phyloP scores from a whole-genome alignment of 1,140 invertebrate genomes.

The Zaprionus ornatus region DNA sequence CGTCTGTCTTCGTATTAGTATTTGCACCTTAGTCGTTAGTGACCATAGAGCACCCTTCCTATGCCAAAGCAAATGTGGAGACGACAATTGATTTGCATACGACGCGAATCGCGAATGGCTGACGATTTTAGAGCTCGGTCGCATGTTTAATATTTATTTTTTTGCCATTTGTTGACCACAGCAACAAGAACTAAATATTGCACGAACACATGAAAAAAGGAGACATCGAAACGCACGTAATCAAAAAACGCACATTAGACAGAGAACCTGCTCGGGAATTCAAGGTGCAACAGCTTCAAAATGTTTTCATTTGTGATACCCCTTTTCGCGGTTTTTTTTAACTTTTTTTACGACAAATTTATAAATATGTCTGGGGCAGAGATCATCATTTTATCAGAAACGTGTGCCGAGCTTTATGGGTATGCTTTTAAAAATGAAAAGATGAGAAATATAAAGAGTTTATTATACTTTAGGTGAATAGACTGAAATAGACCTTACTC shows the following conservation, averaged over 20 bases:
- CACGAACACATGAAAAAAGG: conserved; percentile 19
- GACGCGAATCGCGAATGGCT: background rate
- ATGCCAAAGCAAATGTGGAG: conserved; percentile 13
- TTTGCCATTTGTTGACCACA: conserved; percentile 78
- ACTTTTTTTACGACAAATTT: background rate
- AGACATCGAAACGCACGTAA: conserved; percentile 30
- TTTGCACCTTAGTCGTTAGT: conserved; percentile 28
- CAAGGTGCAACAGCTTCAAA: conserved; percentile 48
- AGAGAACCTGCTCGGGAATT: conserved; percentile 50
- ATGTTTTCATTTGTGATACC: conserved; percentile 19
- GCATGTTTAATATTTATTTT: conserved; percentile 79
- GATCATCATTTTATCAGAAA: background rate
- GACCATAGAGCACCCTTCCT: conserved; percentile 52
- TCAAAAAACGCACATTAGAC: conserved; percentile 45
- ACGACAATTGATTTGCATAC: conserved; percentile 55
- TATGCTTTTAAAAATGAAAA: background rate
- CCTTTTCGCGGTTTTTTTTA: background rate
- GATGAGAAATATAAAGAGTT: background rate
- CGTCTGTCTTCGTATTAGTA: conserved; percentile 20
- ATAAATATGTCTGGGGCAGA: background rate
- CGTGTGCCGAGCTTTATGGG: background rate
- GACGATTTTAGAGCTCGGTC: background rate
- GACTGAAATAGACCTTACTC: background rate
- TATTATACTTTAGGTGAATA: conserved; percentile 1
- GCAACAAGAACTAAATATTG: conserved; percentile 72